phyloP scores from a whole-genome alignment of 2,797 vertebrate genomes.

The Tadarida brasiliensis region DNA sequence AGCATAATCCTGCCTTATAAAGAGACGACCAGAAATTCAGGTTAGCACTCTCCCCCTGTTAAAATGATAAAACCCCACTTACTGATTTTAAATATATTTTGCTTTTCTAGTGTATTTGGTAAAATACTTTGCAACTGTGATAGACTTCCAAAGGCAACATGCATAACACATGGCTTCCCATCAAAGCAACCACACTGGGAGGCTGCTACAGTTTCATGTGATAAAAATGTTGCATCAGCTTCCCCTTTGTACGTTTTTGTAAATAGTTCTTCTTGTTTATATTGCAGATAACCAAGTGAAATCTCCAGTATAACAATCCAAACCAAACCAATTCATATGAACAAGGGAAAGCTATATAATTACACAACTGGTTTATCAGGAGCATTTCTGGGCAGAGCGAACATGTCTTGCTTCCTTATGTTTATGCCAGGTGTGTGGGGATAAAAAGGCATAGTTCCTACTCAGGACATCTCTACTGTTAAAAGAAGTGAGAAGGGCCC shows the following conservation, averaged over 20 bases:
- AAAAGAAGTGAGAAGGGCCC: not conserved
- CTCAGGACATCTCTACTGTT: not conserved
- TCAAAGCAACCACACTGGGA: not conserved
- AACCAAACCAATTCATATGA: not conserved
- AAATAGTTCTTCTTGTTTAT: conserved; percentile 46
- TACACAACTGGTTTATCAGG: not conserved
- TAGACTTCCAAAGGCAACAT: not conserved
- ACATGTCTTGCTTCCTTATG: not conserved
- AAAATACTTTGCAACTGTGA: not conserved
- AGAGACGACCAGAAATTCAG: not conserved
- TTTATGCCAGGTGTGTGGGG: not conserved
- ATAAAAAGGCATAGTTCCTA: not conserved
- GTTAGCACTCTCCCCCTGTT: not conserved
- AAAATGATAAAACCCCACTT: not conserved
- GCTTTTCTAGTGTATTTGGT: not conserved
- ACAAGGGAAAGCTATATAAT: not conserved
- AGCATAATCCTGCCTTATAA: not conserved
- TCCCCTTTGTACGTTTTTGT: conserved; percentile 10
- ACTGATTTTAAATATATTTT: not conserved
- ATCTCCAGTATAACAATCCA: conserved; percentile 13
- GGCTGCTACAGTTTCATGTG: not conserved
- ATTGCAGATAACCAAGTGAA: conserved; percentile 48
- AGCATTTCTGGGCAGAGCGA: not conserved
- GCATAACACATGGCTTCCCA: not conserved
- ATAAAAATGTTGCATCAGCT: conserved; percentile 6